Conservation (phyloP, 2,888 invertebrate species). For the Caenorhabditis sp. region DNA sequence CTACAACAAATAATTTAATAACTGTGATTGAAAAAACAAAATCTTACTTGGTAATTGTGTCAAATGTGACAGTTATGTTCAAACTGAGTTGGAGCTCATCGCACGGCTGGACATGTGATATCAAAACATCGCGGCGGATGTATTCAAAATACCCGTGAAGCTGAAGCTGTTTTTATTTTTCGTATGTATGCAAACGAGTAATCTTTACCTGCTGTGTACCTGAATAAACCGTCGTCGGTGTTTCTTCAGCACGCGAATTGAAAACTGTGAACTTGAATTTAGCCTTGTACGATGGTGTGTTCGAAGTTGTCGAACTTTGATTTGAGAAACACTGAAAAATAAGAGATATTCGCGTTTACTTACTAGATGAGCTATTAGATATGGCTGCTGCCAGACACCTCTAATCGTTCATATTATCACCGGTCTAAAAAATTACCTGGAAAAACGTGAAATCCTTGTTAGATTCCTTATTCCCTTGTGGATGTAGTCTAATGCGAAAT, state of each 20-base stretch:
- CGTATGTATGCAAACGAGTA: neutral
- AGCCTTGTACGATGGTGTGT: slow-evolving; percentile 53
- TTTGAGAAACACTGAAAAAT: slow-evolving; percentile 42
- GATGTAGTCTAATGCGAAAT: slow-evolving; percentile 70
- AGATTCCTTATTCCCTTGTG: slow-evolving; percentile 71
- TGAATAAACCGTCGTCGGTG: slow-evolving; percentile 70
- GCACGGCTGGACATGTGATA: slow-evolving; percentile 52
- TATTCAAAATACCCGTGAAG: slow-evolving; percentile 71
- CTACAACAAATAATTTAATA: slow-evolving; percentile 5
- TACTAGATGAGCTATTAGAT: too few relatives aligned
- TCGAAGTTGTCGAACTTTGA: slow-evolving; percentile 19
- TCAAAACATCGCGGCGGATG: slow-evolving; percentile 68
- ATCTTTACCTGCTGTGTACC: slow-evolving; percentile 68
- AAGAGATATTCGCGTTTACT: too few relatives aligned
- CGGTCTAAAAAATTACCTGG: slow-evolving; percentile 57
- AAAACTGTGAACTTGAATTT: slow-evolving; percentile 69
- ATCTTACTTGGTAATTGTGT: slow-evolving; percentile 63
- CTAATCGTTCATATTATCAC: too few relatives aligned
- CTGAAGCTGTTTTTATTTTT: slow-evolving; percentile 28
- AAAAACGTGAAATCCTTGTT: slow-evolving; percentile 71
- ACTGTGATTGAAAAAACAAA: neutral
- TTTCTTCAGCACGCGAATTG: slow-evolving; percentile 67
- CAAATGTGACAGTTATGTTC: slow-evolving; percentile 67
- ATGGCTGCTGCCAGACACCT: too few relatives aligned
- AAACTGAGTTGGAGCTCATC: slow-evolving; percentile 68